Percentiles rank a stretch among this genome's conserved stretches.
Conservation (phyloP, 2,888 invertebrate species). For the Acrocyrtus sp. region DNA sequence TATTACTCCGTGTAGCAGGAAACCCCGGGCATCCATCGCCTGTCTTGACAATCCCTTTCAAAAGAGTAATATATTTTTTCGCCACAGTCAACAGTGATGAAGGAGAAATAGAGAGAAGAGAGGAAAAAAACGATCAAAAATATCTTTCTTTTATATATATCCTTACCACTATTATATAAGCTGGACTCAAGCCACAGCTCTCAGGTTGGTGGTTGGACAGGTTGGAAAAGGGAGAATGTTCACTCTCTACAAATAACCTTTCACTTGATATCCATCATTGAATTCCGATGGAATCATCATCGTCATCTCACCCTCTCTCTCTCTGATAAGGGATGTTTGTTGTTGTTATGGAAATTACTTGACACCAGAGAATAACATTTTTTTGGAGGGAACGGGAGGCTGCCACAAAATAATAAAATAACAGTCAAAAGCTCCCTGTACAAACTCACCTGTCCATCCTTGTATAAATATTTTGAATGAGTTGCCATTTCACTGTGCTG, state of each 20-base stretch:
- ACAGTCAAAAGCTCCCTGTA: too few species aligned
- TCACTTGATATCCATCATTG: background rate
- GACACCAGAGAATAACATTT: background rate
- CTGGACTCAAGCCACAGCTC: background rate
- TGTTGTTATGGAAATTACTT: background rate
- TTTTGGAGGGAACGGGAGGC: too few species aligned
- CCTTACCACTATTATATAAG: background rate
- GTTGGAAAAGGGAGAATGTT: background rate
- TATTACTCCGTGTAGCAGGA: background rate
- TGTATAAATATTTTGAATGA: slow-evolving; percentile 58
- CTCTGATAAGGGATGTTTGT: too few species aligned
- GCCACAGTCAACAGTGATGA: too few species aligned
- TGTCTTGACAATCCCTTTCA: background rate
- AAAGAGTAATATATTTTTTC: background rate
- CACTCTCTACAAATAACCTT: background rate
- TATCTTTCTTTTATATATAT: background rate
- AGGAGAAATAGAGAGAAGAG: too few species aligned
- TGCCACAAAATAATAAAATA: too few species aligned
- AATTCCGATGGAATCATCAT: slow-evolving; percentile 4
- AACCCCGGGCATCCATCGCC: slow-evolving; percentile 4
- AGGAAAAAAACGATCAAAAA: too few species aligned
- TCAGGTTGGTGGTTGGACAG: too few species aligned
- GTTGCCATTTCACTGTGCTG: too few species aligned
- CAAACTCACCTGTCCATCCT: slow-evolving; percentile 40
- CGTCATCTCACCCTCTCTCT: too few species aligned